Evolutionary conservation across 2,797 vertebrate genomes (phyloP), one percentile per base, ranked within the genome.

Genomic region (Lerista edwardsae): DNA sequence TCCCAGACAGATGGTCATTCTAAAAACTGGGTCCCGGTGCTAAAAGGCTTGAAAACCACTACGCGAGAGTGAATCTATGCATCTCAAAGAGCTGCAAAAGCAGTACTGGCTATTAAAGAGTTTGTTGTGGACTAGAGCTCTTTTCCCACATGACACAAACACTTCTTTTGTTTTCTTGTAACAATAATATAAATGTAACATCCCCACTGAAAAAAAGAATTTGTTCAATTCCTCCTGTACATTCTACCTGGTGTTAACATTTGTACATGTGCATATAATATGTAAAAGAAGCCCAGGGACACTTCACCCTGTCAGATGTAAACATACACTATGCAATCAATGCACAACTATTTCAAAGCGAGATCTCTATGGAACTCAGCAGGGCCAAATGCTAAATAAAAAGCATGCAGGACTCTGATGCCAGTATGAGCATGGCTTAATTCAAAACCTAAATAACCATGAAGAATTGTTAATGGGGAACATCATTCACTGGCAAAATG

Each of bases 271-370:
- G n/a, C 67, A 64, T 3, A 55, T 44, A 39, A 8, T 9, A 3
- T 15, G 61, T 78, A 36, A 79, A 2, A 65, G 12, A 61, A 1
- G 15, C 15, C 23, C 11, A 59, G 27, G 39, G 17, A 62, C 27
- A 21, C 27, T 39, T 39, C 14, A 55, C 25, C 23, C 17, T 27
- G 51, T 1, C 12, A n/a, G 17, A 17, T 19, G 8, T 2, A 2
- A 67, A 55, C n/a, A 55, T n/a, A 68, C 31, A 6, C 25, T 59
- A 6, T 44, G 29, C 86, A 47, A 84, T 71, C 91, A 89, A 82
- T 88, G 90, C 89, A 87, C 17, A 91, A 83, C 51, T 83, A 81
- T 69, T 75, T 72, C 82, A 51, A 86, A 87, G 36, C 59, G 34
- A 27, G 4, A 59, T 71, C 14, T 47, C 10, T 36, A 11, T 31